These are phyloP conservation scores for Idaea dimidiata DNA, from an alignment of 2,888 invertebrate species.

Conservation along the genomic window DNA sequence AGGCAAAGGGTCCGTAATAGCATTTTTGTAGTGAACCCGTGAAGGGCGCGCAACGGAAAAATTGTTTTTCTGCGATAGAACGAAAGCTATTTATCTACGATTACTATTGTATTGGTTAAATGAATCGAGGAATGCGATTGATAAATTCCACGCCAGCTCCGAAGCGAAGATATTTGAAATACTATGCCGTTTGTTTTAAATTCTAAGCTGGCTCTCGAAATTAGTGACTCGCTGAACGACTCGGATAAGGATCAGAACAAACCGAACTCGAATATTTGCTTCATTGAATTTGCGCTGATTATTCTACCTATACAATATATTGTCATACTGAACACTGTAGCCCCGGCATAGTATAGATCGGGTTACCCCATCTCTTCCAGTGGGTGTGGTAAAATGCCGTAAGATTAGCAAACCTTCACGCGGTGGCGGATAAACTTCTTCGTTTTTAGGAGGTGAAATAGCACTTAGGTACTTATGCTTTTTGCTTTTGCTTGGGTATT, in stretches of 20 bases:
- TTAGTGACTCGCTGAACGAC: background rate
- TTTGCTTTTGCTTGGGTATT: no score
- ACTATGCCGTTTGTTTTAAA: constrained; percentile 28
- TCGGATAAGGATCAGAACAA: background rate
- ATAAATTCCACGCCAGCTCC: constrained; percentile 28
- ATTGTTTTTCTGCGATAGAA: constrained; percentile 58
- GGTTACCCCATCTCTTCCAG: no score
- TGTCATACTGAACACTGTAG: no score
- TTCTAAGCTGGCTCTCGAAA: background rate
- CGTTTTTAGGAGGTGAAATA: no score
- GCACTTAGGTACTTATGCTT: no score
- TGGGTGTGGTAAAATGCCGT: no score
- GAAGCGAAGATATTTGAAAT: constrained; percentile 20
- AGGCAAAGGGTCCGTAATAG: constrained; percentile 63
- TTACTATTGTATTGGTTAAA: constrained; percentile 63
- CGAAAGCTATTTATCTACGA: constrained; percentile 59
- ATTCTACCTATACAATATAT: no score
- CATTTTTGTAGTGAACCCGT: constrained; percentile 60
- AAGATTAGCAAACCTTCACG: no score
- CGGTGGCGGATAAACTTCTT: no score
- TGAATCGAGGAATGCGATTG: constrained; percentile 36
- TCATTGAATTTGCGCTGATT: no score
- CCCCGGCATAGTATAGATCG: no score
- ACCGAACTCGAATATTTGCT: no score
- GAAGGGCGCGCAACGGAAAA: constrained; percentile 55